A percentile compares a stretch with the other conserved stretches of the same genome.
Evolutionary conservation across 2,113 vertebrate species (phyloP).

Genomic region (Herpetotheres cachinnans): DNA sequence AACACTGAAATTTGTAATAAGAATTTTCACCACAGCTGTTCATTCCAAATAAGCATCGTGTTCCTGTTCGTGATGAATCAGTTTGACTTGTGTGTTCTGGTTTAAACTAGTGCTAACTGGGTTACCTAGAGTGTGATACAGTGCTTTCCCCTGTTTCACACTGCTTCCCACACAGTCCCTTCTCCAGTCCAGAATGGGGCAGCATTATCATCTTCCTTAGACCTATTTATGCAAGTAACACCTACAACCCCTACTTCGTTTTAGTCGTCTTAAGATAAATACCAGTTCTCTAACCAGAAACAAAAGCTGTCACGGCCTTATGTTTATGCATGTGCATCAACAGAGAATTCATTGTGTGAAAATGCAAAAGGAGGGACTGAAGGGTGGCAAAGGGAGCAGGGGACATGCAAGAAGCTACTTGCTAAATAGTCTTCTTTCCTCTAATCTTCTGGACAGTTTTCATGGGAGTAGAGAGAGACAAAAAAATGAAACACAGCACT

Average conservation of each 20-base stretch:
- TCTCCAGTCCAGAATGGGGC: background rate
- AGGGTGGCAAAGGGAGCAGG: background rate
- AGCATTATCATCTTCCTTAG: background rate
- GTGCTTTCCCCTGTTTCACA: background rate
- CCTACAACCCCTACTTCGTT: background rate
- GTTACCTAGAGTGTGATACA: background rate
- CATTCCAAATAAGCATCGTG: background rate
- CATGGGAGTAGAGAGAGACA: background rate
- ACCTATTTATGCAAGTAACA: background rate
- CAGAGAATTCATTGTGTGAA: background rate
- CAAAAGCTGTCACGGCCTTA: background rate
- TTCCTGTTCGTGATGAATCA: background rate
- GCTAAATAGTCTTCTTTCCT: background rate
- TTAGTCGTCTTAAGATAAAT: background rate
- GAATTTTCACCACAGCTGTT: background rate
- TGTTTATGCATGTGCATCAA: rapidly evolving
- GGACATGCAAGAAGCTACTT: background rate
- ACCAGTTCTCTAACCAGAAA: background rate
- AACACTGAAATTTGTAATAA: background rate
- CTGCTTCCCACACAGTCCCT: background rate
- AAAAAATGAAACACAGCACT: background rate
- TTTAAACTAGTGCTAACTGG: background rate
- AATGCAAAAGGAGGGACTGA: background rate
- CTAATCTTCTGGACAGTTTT: background rate
- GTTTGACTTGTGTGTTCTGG: background rate